Base-by-base conservation (phyloP, 1,140 invertebrate species). In the Meloidogyne hapla region DNA sequence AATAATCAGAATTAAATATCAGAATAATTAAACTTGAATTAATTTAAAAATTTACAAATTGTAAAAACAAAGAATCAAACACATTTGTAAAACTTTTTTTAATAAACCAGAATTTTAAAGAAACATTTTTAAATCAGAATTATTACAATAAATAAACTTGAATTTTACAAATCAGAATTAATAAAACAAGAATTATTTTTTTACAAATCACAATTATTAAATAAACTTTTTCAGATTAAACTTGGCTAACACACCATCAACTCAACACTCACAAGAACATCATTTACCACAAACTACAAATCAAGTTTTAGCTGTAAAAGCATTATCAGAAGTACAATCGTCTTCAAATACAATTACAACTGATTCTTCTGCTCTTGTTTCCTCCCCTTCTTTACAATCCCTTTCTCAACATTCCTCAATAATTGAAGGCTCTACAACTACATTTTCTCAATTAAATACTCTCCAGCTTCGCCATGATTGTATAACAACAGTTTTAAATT, bases 381-480 rank as follows among this genome's bases (percentile, higher is more conserved):
- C 67, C 15, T 69, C 25, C 23, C 4, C 69, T 61, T 18, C 25
- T 21, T 6, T 10, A 18, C 69, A 33, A 8, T 70, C 69, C 18
- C 40, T 26, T 21, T 70, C 69, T 8, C 75, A 77, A 26, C 21
- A 28, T n/a, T 45, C 33, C 2, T 26, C 25, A 13, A 6, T 62
- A 23, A n/a, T 67, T 8, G 56, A 40, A 45, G 2, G 15, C 56
- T 63, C 38, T 21, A 15, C 42, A 28, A 48, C 77, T 38, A 40
- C 42, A 26, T 5, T 21, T 40, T 45, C 48, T 10, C 67, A 63
- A 25, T 40, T 70, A 45, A 64, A 64, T 45, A 65, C 80, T 12
- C 40, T 65, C 13, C 73, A 79, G 62, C 61, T 78, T 13, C 69
- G 77, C 1, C 77, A 75, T 23, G 78, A 80, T 45, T 83, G 83